A percentile compares a stretch with the other conserved stretches of the same genome.
These are phyloP conservation scores for Dynastes grantii DNA, from an alignment of 2,888 invertebrate species.

Conservation along the genomic window DNA sequence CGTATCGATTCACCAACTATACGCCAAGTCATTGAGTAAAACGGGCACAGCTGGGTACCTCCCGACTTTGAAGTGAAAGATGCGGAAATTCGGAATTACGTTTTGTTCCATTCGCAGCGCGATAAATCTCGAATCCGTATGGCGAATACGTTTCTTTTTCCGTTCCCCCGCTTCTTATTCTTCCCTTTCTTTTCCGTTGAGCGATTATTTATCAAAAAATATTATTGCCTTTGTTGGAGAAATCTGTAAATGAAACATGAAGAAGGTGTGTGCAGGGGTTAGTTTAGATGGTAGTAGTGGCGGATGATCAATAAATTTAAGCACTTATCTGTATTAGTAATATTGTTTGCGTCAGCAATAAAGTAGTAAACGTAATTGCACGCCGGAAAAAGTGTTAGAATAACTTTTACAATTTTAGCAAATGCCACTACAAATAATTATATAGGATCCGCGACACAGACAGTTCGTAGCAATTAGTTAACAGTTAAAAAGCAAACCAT, in stretches of 20 bases:
- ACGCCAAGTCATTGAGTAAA: conserved; percentile 46
- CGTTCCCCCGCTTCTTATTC: conserved; percentile 32
- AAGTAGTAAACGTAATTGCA: conserved; percentile 11
- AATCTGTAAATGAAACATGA: conserved; percentile 36
- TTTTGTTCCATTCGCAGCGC: conserved; percentile 43
- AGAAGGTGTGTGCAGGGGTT: background rate
- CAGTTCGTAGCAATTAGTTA: too few species aligned
- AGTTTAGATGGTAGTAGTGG: background rate
- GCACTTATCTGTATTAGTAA: conserved; percentile 3
- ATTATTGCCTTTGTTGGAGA: conserved; percentile 44
- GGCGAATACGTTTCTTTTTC: conserved; percentile 42
- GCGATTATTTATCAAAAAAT: conserved; percentile 42
- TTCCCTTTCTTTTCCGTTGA: conserved; percentile 2
- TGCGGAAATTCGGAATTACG: conserved; percentile 44
- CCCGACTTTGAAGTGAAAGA: conserved; percentile 42
- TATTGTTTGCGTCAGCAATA: background rate
- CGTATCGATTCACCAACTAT: conserved; percentile 41
- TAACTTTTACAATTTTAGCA: background rate
- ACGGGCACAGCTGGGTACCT: conserved; percentile 44
- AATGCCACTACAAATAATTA: too few species aligned
- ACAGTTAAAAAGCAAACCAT: too few species aligned
- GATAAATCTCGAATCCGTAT: conserved; percentile 44
- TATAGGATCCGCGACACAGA: too few species aligned
- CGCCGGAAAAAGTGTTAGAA: too few species aligned
- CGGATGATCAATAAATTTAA: conserved; percentile 25